Evolutionary conservation across 1,140 invertebrate genomes (phyloP).

Genomic region (Adelges cooleyi): DNA sequence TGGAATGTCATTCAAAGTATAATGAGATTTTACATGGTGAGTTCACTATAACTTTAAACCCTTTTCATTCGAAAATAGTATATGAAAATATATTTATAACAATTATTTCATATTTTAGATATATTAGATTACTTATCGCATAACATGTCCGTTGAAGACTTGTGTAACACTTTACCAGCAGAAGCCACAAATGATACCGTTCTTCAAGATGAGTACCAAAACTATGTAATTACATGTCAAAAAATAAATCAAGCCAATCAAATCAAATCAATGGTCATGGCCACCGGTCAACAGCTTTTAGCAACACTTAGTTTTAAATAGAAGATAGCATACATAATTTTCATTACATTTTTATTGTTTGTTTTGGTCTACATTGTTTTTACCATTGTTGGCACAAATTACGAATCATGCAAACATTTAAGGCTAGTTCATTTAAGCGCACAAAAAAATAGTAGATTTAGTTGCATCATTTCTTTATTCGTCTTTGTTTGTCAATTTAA

Average conservation of each 20-base stretch:
- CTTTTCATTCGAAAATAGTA: neutral
- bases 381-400: too few relatives aligned
- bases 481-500: too few relatives aligned
- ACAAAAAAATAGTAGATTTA: too few relatives aligned
- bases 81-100: too few relatives aligned
- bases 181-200: constrained; percentile 7
- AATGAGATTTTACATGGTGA: constrained; percentile 16
- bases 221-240: constrained; percentile 33
- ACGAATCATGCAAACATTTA: too few relatives aligned
- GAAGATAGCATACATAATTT: too few relatives aligned
- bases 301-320: constrained; percentile 35
- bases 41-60: neutral
- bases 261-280: constrained; percentile 48
- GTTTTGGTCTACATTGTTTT: too few relatives aligned
- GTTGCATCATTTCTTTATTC: too few relatives aligned
- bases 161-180: constrained; percentile 27
- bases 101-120: constrained; percentile 24
- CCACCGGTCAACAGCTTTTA: constrained; percentile 48
- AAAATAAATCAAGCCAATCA: constrained; percentile 44
- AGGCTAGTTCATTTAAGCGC: too few relatives aligned
- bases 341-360: neutral
- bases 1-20: constrained; percentile 9
- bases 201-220: constrained; percentile 15
- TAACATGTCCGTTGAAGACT: constrained; percentile 23
- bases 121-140: constrained; percentile 31